Conservation (phyloP, 2,797 vertebrate genomes). For the Acestrorhynchus altus region DNA sequence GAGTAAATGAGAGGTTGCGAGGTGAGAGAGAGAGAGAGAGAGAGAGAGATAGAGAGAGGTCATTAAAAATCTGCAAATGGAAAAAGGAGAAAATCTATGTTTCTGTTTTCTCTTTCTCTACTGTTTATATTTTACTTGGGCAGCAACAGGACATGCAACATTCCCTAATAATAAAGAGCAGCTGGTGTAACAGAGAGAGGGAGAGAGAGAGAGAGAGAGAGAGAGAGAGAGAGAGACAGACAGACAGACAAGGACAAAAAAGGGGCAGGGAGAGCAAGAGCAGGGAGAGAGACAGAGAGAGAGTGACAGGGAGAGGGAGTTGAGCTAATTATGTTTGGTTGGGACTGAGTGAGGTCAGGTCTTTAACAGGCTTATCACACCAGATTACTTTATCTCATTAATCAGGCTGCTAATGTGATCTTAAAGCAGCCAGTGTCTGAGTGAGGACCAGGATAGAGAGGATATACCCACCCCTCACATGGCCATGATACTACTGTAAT, state of each 20-base stretch:
- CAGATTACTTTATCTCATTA: conserved; percentile 48
- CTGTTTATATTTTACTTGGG: too few relatives aligned
- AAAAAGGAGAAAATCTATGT: too few relatives aligned
- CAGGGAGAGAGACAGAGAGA: background rate
- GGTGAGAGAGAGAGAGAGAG: background rate
- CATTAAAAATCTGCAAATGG: too few relatives aligned
- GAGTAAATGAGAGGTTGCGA: background rate
- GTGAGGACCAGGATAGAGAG: background rate
- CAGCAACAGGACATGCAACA: too few relatives aligned
- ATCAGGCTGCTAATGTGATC: conserved; percentile 50
- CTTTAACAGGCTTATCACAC: conserved; percentile 46
- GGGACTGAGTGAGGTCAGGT: conserved; percentile 25
- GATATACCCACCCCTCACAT: background rate
- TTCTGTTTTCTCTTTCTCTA: too few relatives aligned
- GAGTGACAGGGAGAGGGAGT: background rate
- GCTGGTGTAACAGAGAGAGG: background rate
- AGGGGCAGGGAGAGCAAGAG: background rate
- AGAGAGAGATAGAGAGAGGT: background rate
- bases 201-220: background rate
- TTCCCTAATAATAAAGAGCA: too few relatives aligned
- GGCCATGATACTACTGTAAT: background rate
- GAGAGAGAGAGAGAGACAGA: background rate
- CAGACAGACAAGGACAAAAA: background rate
- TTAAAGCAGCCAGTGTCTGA: conserved; percentile 24
- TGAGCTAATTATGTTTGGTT: conserved; percentile 51